Conservation (phyloP, 2,888 invertebrate species). For the Microplitis manilae region DNA sequence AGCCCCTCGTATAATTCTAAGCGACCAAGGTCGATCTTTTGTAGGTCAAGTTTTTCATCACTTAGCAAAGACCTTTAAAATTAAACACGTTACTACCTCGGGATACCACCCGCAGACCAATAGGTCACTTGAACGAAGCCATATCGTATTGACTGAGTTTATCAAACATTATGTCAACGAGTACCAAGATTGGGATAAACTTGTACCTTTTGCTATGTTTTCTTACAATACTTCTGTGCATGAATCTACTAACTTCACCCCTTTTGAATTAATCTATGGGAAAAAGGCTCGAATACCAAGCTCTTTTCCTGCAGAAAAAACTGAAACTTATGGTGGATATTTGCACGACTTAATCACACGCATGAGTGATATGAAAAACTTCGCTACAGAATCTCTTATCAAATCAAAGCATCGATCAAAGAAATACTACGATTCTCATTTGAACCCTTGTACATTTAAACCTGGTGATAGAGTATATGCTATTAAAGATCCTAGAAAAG, state of each 20-base stretch:
- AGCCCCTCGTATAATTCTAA: conserved; percentile 36
- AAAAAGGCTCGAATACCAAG: conserved; percentile 30
- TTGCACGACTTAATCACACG: conserved; percentile 2
- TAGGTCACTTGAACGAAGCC: conserved; percentile 37
- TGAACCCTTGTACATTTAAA: conserved; percentile 4
- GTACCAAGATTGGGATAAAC: conserved; percentile 46
- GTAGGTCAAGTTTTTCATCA: conserved; percentile 31
- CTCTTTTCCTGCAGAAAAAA: conserved; percentile 7
- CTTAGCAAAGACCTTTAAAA: conserved; percentile 37
- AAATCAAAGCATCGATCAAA: conserved; percentile 30
- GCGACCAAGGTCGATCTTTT: conserved; percentile 35
- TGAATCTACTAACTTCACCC: conserved; percentile 42
- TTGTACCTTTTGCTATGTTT: conserved; percentile 39
- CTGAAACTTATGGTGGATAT: conserved; percentile 15
- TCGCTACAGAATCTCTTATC: neutral
- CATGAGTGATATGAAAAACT: neutral
- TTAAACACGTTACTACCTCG: conserved; percentile 35
- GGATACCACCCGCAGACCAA: conserved; percentile 41
- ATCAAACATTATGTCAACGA: conserved; percentile 34
- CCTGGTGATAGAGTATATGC: conserved; percentile 29
- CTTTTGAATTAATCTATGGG: neutral
- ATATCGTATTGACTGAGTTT: conserved; percentile 36
- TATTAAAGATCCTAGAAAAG: conserved; percentile 22
- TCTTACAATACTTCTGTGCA: conserved; percentile 43
- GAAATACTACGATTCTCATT: conserved; percentile 32